A percentile compares a stretch with the other conserved stretches of the same genome.
Conservation (phyloP, 2,888 invertebrate genomes). For the Caenorhabditis doughertyi region DNA sequence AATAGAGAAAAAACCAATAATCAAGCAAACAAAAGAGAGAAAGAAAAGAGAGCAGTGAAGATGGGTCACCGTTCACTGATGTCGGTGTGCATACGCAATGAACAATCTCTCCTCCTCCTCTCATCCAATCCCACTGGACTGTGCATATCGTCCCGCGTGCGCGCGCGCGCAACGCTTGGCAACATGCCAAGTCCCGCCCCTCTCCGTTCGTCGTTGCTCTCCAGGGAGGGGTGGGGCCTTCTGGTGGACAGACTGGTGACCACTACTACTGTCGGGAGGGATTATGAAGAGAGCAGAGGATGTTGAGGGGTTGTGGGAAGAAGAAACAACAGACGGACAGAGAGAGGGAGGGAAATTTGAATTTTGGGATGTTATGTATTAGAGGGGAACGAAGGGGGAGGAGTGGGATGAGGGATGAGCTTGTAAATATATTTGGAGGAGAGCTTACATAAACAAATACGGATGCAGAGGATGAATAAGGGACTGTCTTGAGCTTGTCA, state of each 20-base stretch:
- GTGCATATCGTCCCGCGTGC: not conserved
- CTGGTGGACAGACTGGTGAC: conserved; percentile 25
- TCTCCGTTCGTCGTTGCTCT: not conserved
- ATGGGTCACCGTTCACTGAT: conserved; percentile 15
- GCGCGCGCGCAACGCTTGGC: conserved; percentile 18
- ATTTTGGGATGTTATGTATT: conserved; percentile 6
- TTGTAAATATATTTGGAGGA: not conserved
- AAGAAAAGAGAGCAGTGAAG: conserved; percentile 5
- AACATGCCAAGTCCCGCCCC: conserved; percentile 36
- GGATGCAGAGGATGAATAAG: too few species aligned
- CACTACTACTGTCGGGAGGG: too few species aligned
- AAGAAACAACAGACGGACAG: conserved; percentile 37
- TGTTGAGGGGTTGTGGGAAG: too few species aligned
- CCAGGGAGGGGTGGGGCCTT: not conserved
- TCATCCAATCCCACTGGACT: not conserved
- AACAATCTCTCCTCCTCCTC: not conserved
- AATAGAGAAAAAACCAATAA: conserved; percentile 7
- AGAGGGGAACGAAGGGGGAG: not conserved
- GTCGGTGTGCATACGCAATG: conserved; percentile 27
- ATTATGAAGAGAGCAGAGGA: conserved; percentile 12
- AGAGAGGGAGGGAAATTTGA: conserved; percentile 32
- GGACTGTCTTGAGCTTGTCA: too few species aligned
- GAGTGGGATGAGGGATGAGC: conserved; percentile 3
- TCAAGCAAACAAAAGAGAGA: not conserved
- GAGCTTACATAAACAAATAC: not conserved